Evolutionary conservation across 2,888 invertebrate species (phyloP), one percentile per base, ranked within the genome.

Genomic region (Parnassius smintheus): DNA sequence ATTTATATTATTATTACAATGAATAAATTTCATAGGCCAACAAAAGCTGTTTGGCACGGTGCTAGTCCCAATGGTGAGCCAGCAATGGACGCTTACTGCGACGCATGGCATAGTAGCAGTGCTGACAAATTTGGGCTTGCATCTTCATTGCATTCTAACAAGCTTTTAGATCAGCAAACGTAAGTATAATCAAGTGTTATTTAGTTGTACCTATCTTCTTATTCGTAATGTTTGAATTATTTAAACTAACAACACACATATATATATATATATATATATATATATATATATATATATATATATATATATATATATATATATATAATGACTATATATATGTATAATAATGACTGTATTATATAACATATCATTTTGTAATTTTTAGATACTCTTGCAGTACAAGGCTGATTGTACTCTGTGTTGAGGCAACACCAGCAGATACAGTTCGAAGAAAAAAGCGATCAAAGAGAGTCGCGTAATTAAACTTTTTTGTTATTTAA

Each of bases 41-140:
- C 56, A 9, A 99, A 99, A 87, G 94, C 97, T 53, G 95, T 98
- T 45, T 99, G 99, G 99, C 99, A 99, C 78, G 99, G 99, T 3
- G 96, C 98, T 8, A 94, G 95, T 75, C 92, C 94, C 12, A 94
- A 94, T 68, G 99, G 99, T 0, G 96, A 97, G 80, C 94, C 98
- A 64, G 96, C 96, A 53, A 94, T 96, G 93, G 97, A 98, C 77
- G 95, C 96, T 45, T 97, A 96, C 78, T 98, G 98, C 85, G 96
- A 97, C 80, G 97, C 97, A 56, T 99, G 98, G 98, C 96, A 97
- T 81, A 95, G 96, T 61, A 94, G 95, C 69, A 94, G 94, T 60
- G 89, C 94, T 9, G 95, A 96, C 77, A 96, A 96, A 82, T 94
- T 94, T 66, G 98, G 98, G 0, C 92, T 97, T 61, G 98, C 96